Base-by-base conservation (phyloP, 2,113 vertebrate genomes). In the Hyla sarda region DNA sequence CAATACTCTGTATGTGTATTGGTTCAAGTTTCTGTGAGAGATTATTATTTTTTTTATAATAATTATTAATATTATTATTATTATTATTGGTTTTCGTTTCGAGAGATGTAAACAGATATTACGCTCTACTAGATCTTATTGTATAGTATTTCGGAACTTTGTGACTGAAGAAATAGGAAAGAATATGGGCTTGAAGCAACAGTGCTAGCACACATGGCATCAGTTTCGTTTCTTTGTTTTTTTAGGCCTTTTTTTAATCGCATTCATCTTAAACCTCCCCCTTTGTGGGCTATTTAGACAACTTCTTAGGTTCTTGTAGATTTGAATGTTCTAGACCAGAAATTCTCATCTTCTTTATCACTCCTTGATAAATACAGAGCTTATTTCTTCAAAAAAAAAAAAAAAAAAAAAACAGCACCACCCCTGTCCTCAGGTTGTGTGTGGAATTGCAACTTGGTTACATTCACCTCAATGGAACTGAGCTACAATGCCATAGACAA, bases 1-100 rank as follows among this genome's bases (percentile, higher is more conserved):
- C 97, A 97, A 97, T 98, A 96, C 93, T 95, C 92, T 93, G 90
- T 94, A 92, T 92, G 93, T 89, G 91, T 95, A 94, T 95, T 95
- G 93, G 91, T 94, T 93, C 93, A 93, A 94, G 91, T 95, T 95
- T 93, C 92, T 93, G 89, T 92, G 88, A 91, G 89, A 89, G 89
- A 75, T 75, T 83, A 58, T 83, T 69, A 73, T 72, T 81, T 81
- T 81, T 82, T 71, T 82, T 82, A 82, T 62, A 69, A 69, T 82
- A 71, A 82, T 93, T 87, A 56, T 71, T 88, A 88, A 50, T 69
- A 82, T 67, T 82, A 82, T 48, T 82, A 23, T 52, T 82, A 10
- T 93, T 67, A 82, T 65, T 82, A 82, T 47, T 82, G 25, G n/a
- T n/a, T 87, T 86, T 93, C 91, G 90, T 93, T 93, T 92, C 90